Conservation (phyloP, 2,797 vertebrate genomes). For the Hirundo rustica region DNA sequence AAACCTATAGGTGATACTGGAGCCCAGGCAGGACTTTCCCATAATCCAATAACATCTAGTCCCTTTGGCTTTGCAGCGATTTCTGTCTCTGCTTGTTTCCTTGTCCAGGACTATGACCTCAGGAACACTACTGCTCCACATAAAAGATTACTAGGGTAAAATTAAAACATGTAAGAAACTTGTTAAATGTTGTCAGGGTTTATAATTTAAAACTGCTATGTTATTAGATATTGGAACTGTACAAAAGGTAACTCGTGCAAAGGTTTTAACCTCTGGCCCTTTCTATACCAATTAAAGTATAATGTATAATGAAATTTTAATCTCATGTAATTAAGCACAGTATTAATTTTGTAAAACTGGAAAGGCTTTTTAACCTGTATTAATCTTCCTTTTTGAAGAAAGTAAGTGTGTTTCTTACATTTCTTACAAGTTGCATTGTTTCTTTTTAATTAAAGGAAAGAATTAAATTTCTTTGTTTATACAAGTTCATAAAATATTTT, state of each 20-base stretch:
- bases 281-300: slow-evolving; percentile 66
- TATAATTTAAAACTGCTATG: slow-evolving; percentile 62
- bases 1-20: not conserved
- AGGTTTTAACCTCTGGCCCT: slow-evolving; percentile 53
- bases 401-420: slow-evolving; percentile 47
- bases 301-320: slow-evolving; percentile 68
- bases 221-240: slow-evolving; percentile 64
- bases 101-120: slow-evolving; percentile 40
- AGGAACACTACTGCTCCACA: slow-evolving; percentile 12
- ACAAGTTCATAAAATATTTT: slow-evolving; percentile 54
- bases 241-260: slow-evolving; percentile 55
- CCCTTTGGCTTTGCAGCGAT: not conserved
- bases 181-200: slow-evolving; percentile 62
- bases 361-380: slow-evolving; percentile 66
- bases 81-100: slow-evolving; percentile 52
- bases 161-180: slow-evolving; percentile 67
- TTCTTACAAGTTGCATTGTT: slow-evolving; percentile 57
- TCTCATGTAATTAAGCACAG: slow-evolving; percentile 70
- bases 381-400: slow-evolving; percentile 64
- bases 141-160: slow-evolving; percentile 66
- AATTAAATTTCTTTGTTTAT: slow-evolving; percentile 61
- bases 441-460: slow-evolving; percentile 62
- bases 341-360: slow-evolving; percentile 71
- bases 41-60: not conserved
- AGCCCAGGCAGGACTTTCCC: not conserved